Percentiles rank a stretch among this genome's conserved stretches.
Evolutionary conservation across 2,113 vertebrate genomes (phyloP).

Genomic region (Podarcis muralis): DNA sequence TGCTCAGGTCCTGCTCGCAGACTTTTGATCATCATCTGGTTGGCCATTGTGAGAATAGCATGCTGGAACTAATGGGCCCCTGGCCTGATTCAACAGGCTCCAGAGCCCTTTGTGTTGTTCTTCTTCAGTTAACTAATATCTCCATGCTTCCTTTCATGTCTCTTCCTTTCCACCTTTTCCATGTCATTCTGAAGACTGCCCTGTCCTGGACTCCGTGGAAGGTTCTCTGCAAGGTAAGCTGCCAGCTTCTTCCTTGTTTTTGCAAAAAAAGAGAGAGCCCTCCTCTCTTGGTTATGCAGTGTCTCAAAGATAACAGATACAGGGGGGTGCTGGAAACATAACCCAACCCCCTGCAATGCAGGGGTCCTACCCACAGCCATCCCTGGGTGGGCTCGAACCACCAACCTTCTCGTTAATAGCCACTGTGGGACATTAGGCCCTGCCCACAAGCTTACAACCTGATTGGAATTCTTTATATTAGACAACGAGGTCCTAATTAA

Average conservation of each 20-base stretch:
- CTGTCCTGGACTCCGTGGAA: slow-evolving; percentile 37
- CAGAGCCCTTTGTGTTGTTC: too few relatives aligned
- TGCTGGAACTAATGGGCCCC: too few relatives aligned
- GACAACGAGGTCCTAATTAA: background rate
- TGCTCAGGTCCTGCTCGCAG: too few relatives aligned
- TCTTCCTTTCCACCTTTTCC: background rate
- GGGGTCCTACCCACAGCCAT: too few relatives aligned
- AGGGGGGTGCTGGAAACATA: too few relatives aligned
- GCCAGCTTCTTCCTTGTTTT: background rate
- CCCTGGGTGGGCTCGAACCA: too few relatives aligned
- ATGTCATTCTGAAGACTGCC: slow-evolving; percentile 65
- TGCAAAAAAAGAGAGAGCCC: background rate
- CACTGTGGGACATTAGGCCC: too few relatives aligned
- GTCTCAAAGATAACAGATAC: background rate
- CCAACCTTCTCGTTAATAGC: too few relatives aligned
- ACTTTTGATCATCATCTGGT: too few relatives aligned
- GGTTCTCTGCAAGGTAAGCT: slow-evolving; percentile 64
- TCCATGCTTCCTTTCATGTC: accelerated
- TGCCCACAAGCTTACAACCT: background rate
- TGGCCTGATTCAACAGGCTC: too few relatives aligned
- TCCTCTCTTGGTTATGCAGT: background rate
- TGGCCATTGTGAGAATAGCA: too few relatives aligned
- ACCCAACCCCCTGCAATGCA: too few relatives aligned
- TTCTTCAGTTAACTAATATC: background rate
- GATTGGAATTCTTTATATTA: background rate